These are phyloP conservation scores for Aphelinus atriplicis DNA, from an alignment of 1,140 invertebrate genomes.

Conservation along the genomic window DNA sequence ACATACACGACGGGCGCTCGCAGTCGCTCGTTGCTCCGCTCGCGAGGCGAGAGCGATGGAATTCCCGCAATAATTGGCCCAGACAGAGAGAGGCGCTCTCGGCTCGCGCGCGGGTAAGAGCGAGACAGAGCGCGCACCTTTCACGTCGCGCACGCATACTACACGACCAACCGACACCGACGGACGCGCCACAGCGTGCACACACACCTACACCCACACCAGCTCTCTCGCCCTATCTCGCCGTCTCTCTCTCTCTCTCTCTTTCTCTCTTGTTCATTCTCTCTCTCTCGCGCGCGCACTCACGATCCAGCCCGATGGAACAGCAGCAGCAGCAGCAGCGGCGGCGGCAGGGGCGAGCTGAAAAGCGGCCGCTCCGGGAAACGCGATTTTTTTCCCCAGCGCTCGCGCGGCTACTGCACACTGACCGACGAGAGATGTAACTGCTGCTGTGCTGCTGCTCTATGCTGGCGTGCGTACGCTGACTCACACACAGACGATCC, in stretches of 20 bases:
- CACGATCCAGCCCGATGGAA: no score
- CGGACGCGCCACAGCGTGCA: neutral
- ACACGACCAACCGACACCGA: neutral
- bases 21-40: no score
- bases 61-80: conserved; percentile 34
- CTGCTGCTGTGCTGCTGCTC: conserved; percentile 12
- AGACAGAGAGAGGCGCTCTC: conserved; percentile 15
- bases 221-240: no score
- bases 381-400: neutral
- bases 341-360: no score
- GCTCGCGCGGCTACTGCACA: neutral
- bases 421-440: neutral
- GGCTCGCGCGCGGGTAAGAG: no score
- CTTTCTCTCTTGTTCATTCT: neutral
- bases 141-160: conserved; percentile 1
- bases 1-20: no score
- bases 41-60: conserved; percentile 22
- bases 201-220: neutral
- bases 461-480: conserved; percentile 14
- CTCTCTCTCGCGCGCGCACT: neutral
- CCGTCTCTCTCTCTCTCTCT: no score
- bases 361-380: neutral
- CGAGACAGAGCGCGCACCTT: conserved; percentile 6
- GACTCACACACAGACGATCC: neutral
- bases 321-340: no score